phyloP scores from a whole-genome alignment of 2,113 vertebrate genomes.

The Podilymbus podiceps region DNA sequence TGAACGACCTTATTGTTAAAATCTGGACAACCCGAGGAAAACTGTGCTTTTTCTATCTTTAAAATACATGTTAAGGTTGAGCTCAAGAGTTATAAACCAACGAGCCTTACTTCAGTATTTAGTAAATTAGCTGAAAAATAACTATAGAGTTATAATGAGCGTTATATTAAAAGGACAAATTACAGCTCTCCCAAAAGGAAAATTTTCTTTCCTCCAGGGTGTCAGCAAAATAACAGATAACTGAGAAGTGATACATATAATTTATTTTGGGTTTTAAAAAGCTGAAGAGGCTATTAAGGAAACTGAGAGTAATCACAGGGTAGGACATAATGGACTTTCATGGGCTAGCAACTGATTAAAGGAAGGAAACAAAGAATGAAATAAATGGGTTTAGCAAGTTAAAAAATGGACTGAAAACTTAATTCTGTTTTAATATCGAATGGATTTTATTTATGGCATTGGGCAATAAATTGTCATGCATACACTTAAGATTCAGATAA shows the following conservation, averaged over 20 bases:
- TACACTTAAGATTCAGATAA: background rate
- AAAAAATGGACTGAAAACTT: background rate
- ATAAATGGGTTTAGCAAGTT: background rate
- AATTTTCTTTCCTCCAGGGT: background rate
- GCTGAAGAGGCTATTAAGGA: background rate
- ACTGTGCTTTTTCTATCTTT: accelerated
- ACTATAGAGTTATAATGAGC: background rate
- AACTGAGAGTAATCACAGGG: background rate
- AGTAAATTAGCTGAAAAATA: slow-evolving; percentile 11
- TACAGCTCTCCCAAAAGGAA: background rate
- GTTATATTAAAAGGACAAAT: background rate
- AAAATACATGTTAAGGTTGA: background rate
- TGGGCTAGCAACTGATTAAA: background rate
- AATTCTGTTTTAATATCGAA: background rate
- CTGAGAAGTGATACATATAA: background rate
- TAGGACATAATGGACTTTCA: background rate
- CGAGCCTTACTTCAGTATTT: background rate
- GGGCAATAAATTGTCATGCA: background rate
- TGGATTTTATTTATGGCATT: background rate
- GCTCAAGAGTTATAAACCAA: background rate
- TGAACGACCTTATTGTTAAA: background rate
- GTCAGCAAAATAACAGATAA: background rate
- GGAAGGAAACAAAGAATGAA: background rate
- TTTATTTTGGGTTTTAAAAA: background rate
- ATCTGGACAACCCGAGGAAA: background rate